A percentile compares a stretch with the other conserved stretches of the same genome.
phyloP scores from a whole-genome alignment of 2,113 vertebrate genomes.

The Coptodon rendalli region DNA sequence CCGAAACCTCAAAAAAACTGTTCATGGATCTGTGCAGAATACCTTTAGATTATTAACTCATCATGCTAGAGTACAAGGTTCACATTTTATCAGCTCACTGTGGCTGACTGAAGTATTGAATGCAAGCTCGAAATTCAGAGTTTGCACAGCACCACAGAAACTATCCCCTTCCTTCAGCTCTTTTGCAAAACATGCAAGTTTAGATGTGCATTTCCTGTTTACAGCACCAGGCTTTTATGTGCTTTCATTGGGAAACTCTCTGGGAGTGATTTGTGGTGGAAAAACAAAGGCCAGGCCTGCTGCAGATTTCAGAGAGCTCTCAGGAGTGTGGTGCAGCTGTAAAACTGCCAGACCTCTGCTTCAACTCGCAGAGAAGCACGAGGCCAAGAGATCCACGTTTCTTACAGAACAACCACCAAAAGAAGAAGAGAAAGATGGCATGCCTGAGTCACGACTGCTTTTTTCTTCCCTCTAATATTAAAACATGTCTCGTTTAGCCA shows the following conservation, averaged over 20 bases:
- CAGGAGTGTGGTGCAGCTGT: slow-evolving; percentile 29
- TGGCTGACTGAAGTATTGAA: background rate
- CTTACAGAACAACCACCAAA: background rate
- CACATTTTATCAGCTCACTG: background rate
- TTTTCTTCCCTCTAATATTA: background rate
- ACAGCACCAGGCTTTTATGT: background rate
- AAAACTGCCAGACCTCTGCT: background rate
- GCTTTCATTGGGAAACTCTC: background rate
- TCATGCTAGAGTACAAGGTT: background rate
- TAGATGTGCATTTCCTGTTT: slow-evolving; percentile 16
- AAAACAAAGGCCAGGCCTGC: background rate
- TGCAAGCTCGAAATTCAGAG: background rate
- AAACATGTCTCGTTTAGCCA: background rate
- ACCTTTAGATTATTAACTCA: background rate
- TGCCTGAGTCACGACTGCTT: background rate
- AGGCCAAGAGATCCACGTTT: background rate
- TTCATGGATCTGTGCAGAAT: background rate
- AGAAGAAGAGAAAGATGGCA: background rate
- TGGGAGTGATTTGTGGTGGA: background rate
- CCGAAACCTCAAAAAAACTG: background rate
- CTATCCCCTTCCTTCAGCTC: background rate
- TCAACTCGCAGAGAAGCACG: background rate
- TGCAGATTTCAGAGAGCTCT: background rate
- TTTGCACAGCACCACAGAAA: background rate
- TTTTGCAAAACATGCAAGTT: background rate